Base-by-base conservation (phyloP, 1,140 invertebrate genomes). In the Paraescarpia echinospica region DNA sequence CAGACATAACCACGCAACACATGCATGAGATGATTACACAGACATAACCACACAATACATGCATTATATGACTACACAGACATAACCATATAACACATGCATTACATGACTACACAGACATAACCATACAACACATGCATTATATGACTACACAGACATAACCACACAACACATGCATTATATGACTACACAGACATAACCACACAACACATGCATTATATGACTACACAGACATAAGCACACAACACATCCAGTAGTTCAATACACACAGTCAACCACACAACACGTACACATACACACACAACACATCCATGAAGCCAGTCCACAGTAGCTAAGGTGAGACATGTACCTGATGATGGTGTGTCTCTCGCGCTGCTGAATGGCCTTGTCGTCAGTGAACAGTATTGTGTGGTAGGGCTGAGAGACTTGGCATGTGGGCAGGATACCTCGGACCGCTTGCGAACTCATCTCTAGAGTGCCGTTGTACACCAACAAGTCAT, bases 401-500 rank as follows among this genome's bases (percentile, higher is more conserved):
- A 96, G 94, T 88, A 97, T 95, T 27, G 96, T 96, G 93, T 96
- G 96, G 92, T 96, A 96, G 6, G 94, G 94, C 91, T 96, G 95
- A 4, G 95, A 93, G 1, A 91, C 94, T 91, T 93, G 94, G 93
- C 93, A 94, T 91, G 93, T 96, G 93, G 92, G 95, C 31, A 96
- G 92, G 41, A 95, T 95, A 18, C 95, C 95, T 51, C 94, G 91
- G 22, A 94, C 95, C 59, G 91, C 94, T 5, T 95, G 89, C 33
- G 92, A 94, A 22, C 96, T 96, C 35, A 96, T 95, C 35, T 97
- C 96, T 93, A 98, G 95, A 5, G 96, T 96, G 33, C 97, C 97
- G 95, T 98, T 98, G 94, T 97, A 98, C n/a, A 98, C 96, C 89
- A 98, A 94, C 77, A 98, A 95, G 95, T 98, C 97, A 95, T 98